Evolutionary conservation across 2,797 vertebrate species (phyloP).

Genomic region (Etheostoma perlongum): DNA sequence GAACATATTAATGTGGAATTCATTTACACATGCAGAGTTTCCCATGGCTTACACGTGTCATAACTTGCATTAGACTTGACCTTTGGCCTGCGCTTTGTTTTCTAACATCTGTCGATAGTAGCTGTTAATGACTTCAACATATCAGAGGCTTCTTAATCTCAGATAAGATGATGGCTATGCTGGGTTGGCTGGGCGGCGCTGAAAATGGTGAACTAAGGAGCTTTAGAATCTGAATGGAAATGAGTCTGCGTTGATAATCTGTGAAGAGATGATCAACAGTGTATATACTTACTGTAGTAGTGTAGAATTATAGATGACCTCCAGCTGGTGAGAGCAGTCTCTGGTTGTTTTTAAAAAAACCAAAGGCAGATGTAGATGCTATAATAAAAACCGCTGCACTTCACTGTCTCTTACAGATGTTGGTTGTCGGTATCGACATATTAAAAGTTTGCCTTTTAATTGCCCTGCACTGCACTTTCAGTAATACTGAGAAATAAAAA

Average conservation of each 20-base stretch:
- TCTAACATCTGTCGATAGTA: constrained; percentile 42
- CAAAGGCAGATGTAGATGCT: background rate
- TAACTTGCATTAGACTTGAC: background rate
- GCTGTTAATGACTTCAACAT: constrained; percentile 42
- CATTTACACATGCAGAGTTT: background rate
- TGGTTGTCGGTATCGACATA: background rate
- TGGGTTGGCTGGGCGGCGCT: constrained; percentile 7
- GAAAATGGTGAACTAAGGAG: constrained; percentile 52
- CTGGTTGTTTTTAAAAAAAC: background rate
- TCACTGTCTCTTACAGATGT: too few relatives aligned
- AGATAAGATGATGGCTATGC: constrained; percentile 11
- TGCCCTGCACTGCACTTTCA: background rate
- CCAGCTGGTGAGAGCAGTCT: constrained; percentile 8
- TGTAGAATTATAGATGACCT: constrained; percentile 28
- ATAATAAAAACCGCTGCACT: background rate
- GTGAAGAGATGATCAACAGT: constrained; percentile 24
- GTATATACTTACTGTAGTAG: constrained; percentile 18
- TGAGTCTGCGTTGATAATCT: constrained; percentile 36
- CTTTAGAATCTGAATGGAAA: constrained; percentile 34
- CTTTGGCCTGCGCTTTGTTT: constrained; percentile 14
- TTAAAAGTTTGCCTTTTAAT: background rate
- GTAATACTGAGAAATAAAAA: background rate
- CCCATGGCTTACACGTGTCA: background rate
- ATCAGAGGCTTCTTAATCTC: constrained; percentile 49
- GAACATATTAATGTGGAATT: too few relatives aligned